phyloP scores from a whole-genome alignment of 2,113 vertebrate genomes.

The Romanogobio albipinnatus region DNA sequence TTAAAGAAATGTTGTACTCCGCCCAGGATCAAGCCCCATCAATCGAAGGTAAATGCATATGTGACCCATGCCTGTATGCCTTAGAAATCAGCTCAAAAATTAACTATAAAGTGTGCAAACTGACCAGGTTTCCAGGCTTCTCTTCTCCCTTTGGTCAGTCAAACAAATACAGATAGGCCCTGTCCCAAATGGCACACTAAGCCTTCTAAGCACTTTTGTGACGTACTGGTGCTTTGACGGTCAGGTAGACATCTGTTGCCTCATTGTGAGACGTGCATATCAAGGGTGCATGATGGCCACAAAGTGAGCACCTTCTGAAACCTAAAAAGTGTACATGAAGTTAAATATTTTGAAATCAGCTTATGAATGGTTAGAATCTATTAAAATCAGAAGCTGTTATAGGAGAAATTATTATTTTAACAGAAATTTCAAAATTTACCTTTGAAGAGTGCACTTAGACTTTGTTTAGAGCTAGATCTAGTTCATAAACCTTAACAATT shows the following conservation, averaged over 20 bases:
- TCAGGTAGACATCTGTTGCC: no score
- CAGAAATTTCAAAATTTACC: neutral
- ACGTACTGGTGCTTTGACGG: no score
- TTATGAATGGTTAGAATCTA: no score
- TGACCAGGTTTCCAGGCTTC: neutral
- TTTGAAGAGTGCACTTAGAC: neutral
- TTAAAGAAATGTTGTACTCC: slow-evolving; percentile 98
- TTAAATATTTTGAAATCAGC: no score
- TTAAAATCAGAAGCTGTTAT: no score
- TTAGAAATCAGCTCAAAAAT: neutral
- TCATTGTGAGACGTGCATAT: no score
- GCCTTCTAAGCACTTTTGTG: no score
- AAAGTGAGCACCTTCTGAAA: no score
- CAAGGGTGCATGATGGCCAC: no score
- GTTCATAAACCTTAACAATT: neutral
- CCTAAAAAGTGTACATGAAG: no score
- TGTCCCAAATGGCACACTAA: no score
- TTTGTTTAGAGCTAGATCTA: neutral
- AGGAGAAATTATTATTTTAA: neutral
- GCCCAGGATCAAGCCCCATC: slow-evolving; percentile 99
- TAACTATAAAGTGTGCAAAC: neutral
- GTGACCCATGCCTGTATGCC: neutral
- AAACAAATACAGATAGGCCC: neutral
- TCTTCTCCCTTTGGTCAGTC: neutral
- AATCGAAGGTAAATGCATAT: slow-evolving; percentile 83